Evolutionary conservation across 37 sponge, comb jelly and placozoan species (phyloP).

Genomic region (Spongia lamella): DNA sequence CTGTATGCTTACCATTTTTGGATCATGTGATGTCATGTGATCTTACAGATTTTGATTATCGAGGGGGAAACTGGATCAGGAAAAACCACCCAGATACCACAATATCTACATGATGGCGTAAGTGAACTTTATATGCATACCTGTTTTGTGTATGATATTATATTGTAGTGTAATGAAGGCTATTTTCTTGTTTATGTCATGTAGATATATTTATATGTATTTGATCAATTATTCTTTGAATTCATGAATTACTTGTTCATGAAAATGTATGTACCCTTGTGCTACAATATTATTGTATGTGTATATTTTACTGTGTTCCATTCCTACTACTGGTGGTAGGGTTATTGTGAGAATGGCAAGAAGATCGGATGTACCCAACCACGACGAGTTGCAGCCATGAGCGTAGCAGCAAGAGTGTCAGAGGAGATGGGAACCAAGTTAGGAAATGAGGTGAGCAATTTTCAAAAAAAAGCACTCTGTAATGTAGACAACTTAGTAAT

Average conservation of each 20-base stretch:
- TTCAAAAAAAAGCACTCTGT: too few relatives aligned
- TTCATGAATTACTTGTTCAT: too few relatives aligned
- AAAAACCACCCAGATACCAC: slow-evolving; percentile 98
- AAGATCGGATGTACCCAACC: slow-evolving; percentile 98
- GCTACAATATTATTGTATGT: background rate
- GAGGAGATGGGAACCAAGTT: slow-evolving; percentile 95
- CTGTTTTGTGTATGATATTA: too few relatives aligned
- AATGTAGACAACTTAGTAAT: too few relatives aligned
- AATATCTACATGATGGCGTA: slow-evolving; percentile 89
- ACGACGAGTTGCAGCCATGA: slow-evolving; percentile 98
- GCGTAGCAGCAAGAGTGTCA: slow-evolving; percentile 97
- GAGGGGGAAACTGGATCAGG: slow-evolving; percentile 99
- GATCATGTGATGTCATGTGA: background rate
- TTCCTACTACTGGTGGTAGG: slow-evolving; percentile 33
- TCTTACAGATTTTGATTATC: slow-evolving; percentile 78
- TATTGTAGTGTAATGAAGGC: too few relatives aligned
- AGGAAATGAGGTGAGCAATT: slow-evolving; percentile 96
- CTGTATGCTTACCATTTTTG: background rate
- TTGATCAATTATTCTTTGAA: too few relatives aligned
- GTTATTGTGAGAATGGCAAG: slow-evolving; percentile 72
- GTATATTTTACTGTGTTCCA: background rate
- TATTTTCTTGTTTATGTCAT: too few relatives aligned
- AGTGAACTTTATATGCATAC: slow-evolving; percentile 5
- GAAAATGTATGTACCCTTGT: too few relatives aligned
- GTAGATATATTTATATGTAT: too few relatives aligned